Base-by-base conservation (phyloP, 1,140 invertebrate species). In the Mercenaria mercenaria region DNA sequence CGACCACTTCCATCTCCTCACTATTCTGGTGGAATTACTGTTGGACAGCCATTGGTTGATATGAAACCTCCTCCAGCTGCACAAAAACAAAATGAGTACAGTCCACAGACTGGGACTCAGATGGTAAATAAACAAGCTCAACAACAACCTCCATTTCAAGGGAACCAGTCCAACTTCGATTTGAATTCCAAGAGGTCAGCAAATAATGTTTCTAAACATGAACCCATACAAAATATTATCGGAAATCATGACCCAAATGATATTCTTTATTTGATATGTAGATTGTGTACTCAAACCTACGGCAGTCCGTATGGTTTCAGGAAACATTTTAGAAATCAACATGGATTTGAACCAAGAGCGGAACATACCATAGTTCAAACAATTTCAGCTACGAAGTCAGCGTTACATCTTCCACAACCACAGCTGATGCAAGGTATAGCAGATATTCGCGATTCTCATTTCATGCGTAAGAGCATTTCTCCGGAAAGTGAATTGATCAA, bases 271-370 rank as follows among this genome's bases (percentile, higher is more conserved):
- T 87, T 95, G 6, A 95, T 95, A 37, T 95, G 95, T 90, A 90
- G 92, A 50, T 85, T 94, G 34, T 95, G 95, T 88, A 85, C 93
- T n/a, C 94, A 94, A 81, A 94, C 94, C 3, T 95, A 95, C 83
- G 95, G 95, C n/a, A 95, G 94, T 89, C 94, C 94, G 10, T 95
- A 95, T 91, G 93, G 93, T 26, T 95, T 95, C 87, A 88, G 94
- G n/a, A 95, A 94, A 83, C 95, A 95, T 81, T 95, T 95, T 74
- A 69, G 95, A 43, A 95, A 95, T 77, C 93, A 94, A 67, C 95
- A 95, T 93, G 94, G 95, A 1, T 95, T 95, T 93, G 94, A 95
- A 90, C 95, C 95, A 1, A 92, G 93, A 32, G 91, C 93, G 2
- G 94, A 95, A 52, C 94, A 95, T 67, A 94, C 94, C 8, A 90